Evolutionary conservation across 2,888 invertebrate genomes (phyloP).

Genomic region (Entomobrya proxima): DNA sequence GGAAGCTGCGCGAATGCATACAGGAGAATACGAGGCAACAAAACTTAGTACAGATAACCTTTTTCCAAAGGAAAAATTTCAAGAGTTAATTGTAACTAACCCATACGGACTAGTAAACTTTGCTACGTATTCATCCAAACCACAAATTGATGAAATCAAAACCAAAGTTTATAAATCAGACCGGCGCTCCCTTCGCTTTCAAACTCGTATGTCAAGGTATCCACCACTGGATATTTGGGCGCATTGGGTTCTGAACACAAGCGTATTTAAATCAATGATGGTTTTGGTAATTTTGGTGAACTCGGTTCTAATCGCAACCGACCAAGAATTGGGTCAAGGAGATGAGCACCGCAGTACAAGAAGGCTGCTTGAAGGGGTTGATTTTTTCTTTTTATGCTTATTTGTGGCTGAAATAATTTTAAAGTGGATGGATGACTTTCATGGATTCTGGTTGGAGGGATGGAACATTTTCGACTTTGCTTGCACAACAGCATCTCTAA

Average conservation of each 20-base stretch:
- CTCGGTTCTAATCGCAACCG: conserved; percentile 67
- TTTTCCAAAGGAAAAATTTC: conserved; percentile 38
- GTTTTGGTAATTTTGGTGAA: conserved; percentile 69
- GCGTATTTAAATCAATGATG: conserved; percentile 63
- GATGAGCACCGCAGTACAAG: conserved; percentile 9
- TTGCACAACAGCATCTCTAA: conserved; percentile 35
- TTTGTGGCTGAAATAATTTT: conserved; percentile 73
- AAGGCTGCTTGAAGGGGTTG: conserved; percentile 63
- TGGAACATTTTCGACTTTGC: conserved; percentile 73
- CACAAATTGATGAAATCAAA: not conserved
- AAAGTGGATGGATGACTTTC: conserved; percentile 73
- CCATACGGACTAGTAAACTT: conserved; percentile 71
- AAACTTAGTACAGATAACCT: conserved; percentile 61
- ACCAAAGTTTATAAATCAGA: conserved; percentile 55
- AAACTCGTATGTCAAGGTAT: conserved; percentile 66
- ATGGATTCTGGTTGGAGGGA: conserved; percentile 70
- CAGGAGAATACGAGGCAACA: conserved; percentile 71
- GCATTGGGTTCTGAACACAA: conserved; percentile 69
- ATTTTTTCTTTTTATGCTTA: conserved; percentile 71
- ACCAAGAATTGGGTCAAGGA: conserved; percentile 52
- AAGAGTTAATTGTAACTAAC: conserved; percentile 38
- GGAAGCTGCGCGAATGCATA: conserved; percentile 70
- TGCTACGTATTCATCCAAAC: conserved; percentile 56
- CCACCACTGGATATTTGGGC: conserved; percentile 72
- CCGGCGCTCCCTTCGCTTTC: conserved; percentile 66